Evolutionary conservation across 2,797 vertebrate genomes (phyloP).

Genomic region (Sebastes baramenuke): DNA sequence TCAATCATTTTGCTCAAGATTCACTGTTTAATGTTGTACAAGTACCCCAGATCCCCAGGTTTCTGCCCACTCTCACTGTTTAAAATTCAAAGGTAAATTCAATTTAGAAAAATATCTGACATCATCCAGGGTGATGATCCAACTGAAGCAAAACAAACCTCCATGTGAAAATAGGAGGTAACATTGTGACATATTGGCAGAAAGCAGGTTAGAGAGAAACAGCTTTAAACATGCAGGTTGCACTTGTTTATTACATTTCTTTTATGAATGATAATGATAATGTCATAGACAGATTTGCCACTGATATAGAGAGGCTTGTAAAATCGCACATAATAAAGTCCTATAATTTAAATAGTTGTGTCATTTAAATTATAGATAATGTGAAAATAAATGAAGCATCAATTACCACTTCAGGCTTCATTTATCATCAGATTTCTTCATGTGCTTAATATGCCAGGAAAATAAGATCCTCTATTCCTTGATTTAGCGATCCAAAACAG

Average conservation of each 20-base stretch:
- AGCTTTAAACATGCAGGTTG: neutral
- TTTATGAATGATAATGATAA: neutral
- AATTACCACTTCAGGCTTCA: neutral
- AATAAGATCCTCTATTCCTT: neutral
- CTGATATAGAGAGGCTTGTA: neutral
- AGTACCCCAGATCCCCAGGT: neutral
- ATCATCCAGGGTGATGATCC: neutral
- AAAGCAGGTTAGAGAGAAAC: neutral
- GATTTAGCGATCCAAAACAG: neutral
- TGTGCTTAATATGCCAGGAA: neutral
- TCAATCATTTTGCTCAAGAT: neutral
- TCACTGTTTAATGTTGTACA: neutral
- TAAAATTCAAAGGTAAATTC: neutral
- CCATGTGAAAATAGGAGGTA: neutral
- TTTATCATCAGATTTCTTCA: neutral
- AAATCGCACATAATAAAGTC: neutral
- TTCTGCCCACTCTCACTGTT: neutral
- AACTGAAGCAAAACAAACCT: neutral
- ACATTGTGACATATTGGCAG: neutral
- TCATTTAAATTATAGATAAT: conserved; percentile 8
- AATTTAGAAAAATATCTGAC: neutral
- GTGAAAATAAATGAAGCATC: neutral
- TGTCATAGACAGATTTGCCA: neutral
- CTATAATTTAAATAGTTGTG: neutral
- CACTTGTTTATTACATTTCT: neutral